These are phyloP conservation scores for Odocoileus virginianus DNA, from an alignment of 2,113 vertebrate species.

Conservation along the genomic window DNA sequence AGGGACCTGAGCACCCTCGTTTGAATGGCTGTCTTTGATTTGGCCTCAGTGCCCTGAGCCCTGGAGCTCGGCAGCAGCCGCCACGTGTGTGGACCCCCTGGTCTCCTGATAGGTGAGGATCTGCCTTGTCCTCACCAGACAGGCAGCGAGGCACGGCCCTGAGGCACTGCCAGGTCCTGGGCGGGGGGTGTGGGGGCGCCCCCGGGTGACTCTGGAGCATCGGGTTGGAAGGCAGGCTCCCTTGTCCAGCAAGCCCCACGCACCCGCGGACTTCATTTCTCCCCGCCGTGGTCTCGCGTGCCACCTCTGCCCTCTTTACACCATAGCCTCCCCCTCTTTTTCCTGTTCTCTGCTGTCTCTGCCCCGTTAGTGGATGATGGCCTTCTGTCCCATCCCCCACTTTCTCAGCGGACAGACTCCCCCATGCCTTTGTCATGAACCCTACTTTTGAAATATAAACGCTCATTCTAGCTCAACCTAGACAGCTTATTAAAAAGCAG, in stretches of 20 bases:
- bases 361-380: not conserved
- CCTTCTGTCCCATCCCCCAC: not conserved
- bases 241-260: rapidly evolving
- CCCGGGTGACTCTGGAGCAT: not conserved
- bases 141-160: not conserved
- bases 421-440: not conserved
- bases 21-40: not conserved
- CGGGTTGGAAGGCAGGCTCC: not conserved
- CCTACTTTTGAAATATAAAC: not conserved
- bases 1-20: not conserved
- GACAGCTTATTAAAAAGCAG: not conserved
- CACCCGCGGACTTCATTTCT: not conserved
- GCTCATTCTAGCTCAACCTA: not conserved
- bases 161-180: not conserved
- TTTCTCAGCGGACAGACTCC: not conserved
- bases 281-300: rapidly evolving
- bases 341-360: not conserved
- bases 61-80: not conserved
- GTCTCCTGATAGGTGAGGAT: not conserved
- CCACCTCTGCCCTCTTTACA: not conserved
- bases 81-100: rapidly evolving
- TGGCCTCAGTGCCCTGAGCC: rapidly evolving
- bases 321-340: too few relatives aligned
- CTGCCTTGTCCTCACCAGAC: rapidly evolving
- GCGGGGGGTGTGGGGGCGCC: rapidly evolving